phyloP scores from a whole-genome alignment of 2,113 vertebrate genomes.

The Nothobranchius kuhntae region DNA sequence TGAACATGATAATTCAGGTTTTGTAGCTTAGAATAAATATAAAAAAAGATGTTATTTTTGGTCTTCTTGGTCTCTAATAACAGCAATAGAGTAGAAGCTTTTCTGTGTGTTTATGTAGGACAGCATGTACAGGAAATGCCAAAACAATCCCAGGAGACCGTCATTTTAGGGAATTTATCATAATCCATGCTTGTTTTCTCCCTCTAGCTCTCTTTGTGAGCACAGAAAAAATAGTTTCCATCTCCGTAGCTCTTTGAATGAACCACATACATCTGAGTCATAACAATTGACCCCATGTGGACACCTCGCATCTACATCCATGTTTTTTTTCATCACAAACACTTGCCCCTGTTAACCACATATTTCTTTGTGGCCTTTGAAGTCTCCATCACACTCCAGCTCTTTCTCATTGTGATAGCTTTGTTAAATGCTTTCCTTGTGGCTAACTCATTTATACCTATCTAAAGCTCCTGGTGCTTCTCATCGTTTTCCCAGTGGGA shows the following conservation, averaged over 20 bases:
- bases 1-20: constrained; percentile 35
- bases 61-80: constrained; percentile 40
- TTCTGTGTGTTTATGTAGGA: constrained; percentile 32
- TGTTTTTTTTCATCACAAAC: constrained; percentile 28
- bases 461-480: constrained; percentile 32
- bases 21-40: background rate
- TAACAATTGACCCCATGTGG: constrained; percentile 47
- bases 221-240: background rate
- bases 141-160: constrained; percentile 48
- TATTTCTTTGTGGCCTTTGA: constrained; percentile 49
- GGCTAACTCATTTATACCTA: constrained; percentile 31
- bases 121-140: constrained; percentile 71
- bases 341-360: constrained; percentile 39
- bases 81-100: constrained; percentile 12
- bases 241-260: background rate
- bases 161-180: constrained; percentile 45
- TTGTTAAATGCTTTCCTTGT: constrained; percentile 36
- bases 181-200: background rate
- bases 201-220: background rate
- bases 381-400: constrained; percentile 31
- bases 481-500: constrained; percentile 48
- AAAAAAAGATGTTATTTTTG: constrained; percentile 49
- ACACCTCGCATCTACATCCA: background rate
- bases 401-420: constrained; percentile 37
- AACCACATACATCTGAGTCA: constrained; percentile 4